These are phyloP conservation scores for Hipparchia semele DNA, from an alignment of 2,888 invertebrate genomes.

Conservation along the genomic window DNA sequence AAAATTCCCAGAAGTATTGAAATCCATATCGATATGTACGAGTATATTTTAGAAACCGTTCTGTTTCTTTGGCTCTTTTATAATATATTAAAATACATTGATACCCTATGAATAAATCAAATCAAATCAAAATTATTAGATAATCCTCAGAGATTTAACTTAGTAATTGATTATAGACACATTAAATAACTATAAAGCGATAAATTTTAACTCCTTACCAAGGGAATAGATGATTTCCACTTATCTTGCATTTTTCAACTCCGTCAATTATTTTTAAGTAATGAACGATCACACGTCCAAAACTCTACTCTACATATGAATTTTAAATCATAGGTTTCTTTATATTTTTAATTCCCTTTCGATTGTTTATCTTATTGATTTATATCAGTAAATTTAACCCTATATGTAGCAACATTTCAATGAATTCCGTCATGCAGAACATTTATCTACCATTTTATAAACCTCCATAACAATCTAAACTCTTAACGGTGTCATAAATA, in stretches of 20 bases:
- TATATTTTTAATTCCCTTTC: no score
- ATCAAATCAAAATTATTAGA: neutral
- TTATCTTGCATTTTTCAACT: neutral
- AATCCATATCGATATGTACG: slow-evolving; percentile 40
- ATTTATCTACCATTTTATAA: no score
- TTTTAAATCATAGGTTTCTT: no score
- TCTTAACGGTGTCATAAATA: no score
- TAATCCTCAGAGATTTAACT: neutral
- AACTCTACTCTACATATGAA: no score
- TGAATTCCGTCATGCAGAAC: no score
- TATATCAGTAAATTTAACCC: no score
- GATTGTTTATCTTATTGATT: no score
- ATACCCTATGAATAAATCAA: slow-evolving; percentile 1
- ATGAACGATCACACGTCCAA: no score
- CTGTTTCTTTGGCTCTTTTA: slow-evolving; percentile 28
- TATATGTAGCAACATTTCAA: no score
- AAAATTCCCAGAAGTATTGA: slow-evolving; percentile 64
- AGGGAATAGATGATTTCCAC: neutral
- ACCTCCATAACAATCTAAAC: no score
- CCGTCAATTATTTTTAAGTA: no score
- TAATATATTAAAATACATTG: slow-evolving; percentile 4
- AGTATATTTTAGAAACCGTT: slow-evolving; percentile 43
- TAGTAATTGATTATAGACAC: neutral
- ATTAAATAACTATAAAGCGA: neutral
- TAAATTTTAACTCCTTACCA: neutral